These are phyloP conservation scores for Formicarius rufipectus DNA, from an alignment of 2,113 vertebrate genomes.

Conservation along the genomic window DNA sequence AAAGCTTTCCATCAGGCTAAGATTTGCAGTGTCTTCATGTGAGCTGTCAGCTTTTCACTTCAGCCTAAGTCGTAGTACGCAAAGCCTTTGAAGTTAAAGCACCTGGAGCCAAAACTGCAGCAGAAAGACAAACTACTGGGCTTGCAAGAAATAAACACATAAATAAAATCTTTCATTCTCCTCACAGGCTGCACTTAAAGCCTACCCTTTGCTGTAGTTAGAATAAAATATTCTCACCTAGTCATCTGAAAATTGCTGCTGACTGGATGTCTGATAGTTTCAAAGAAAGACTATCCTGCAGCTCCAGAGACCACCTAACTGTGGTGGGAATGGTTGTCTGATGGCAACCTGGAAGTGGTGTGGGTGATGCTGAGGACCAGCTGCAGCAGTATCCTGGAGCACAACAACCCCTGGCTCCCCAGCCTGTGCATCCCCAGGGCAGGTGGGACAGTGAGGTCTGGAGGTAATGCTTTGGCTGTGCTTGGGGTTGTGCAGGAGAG, in stretches of 20 bases:
- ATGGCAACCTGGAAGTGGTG: not conserved
- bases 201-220: not conserved
- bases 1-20: not conserved
- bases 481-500: not conserved
- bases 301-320: not conserved
- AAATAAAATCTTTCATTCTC: not conserved
- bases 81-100: constrained; percentile 14
- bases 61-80: not conserved
- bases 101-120: not conserved
- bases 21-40: not conserved
- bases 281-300: not conserved
- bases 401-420: not conserved
- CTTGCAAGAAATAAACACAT: not conserved
- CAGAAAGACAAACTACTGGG: not conserved
- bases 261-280: fast-evolving
- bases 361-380: not conserved
- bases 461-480: not conserved
- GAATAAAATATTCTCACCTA: not conserved
- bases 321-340: not conserved
- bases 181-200: not conserved
- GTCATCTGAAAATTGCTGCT: not conserved
- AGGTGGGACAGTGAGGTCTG: not conserved
- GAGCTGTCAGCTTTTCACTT: constrained; percentile 4
- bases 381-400: fast-evolving
- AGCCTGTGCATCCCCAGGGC: not conserved